Base-by-base conservation (phyloP, 2,113 vertebrate genomes). In the Thamnaconus septentrionalis region DNA sequence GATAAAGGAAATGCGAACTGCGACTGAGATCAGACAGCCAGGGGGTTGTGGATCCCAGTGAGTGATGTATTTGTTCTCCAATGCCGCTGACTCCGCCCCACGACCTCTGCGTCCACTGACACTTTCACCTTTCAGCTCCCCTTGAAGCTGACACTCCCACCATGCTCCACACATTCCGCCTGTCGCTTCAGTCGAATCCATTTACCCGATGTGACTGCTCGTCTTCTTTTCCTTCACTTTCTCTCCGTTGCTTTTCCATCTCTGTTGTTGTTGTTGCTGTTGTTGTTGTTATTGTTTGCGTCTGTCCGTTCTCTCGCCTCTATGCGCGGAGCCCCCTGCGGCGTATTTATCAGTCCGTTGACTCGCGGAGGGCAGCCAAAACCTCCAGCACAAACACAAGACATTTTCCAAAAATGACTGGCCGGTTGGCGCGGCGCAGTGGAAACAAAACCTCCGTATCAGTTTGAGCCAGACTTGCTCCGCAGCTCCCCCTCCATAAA, bases 281-380 rank as follows among this genome's bases (percentile, higher is more conserved):
- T 52, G 64, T 51, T 53, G 48, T 64, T 48, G 56, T 60, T 56
- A 53, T 60, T 75, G 18, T 72, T 69, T 59, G 54, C 52, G 44
- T 66, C 48, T 55, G 42, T 64, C 61, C 64, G 66, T 71, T 73
- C 74, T 57, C 54, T 81, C 5, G 7, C 53, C 61, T 51, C 47
- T 64, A 74, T 70, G 73, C 73, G 79, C 73, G 59, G 59, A 83
- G 79, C 63, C 63, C 18, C 71, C 82, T 66, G 69, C 61, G 57
- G 80, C 79, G 70, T 85, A 88, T 88, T 31, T 82, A 88, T 84
- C 75, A 77, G 82, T 87, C 84, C 84, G 84, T 88, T 83, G 85
- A 81, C 79, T 85, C 67, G 9, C 68, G 78, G 78, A 87, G 79
- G 71, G 79, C 74, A 80, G 77, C 84, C 76, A 76, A 85, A 80